Base-by-base conservation (phyloP, 2,888 invertebrate species). In the Eurois occulta region DNA sequence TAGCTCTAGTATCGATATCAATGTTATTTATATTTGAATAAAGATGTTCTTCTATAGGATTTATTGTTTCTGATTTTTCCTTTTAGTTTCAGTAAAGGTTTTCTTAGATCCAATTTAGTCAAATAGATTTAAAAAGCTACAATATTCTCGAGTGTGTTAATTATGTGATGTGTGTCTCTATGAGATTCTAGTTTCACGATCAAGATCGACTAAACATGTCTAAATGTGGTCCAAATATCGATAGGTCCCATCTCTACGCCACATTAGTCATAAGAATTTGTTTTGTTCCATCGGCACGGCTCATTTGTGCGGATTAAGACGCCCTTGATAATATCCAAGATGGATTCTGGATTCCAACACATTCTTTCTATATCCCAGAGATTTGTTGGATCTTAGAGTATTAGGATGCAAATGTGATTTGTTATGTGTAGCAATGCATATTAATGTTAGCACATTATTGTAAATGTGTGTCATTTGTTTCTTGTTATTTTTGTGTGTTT, bases 231-330 rank as follows among this genome's bases (percentile, higher is more conserved):
- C 13, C 6, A 71, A 62, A 67, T 60, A 75, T 77, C 73, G 85
- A 74, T 55, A 41, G 13, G 8, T 70, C 72, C 70, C 86, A 79
- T 79, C 86, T 60, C 82, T 84, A 85, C 80, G 87, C 75, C 70
- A 90, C 92, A 94, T 95, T 94, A 94, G 93, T 95, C 94, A 94
- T 92, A 90, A 92, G 91, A 92, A 91, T 93, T 92, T 88, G 91
- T 95, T 94, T 94, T 94, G 92, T 94, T 95, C 92, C 91, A 91
- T 88, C 88, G 89, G 90, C 89, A 88, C 70, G 75, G 72, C 91
- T 91, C 91, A 91, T 92, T 93, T 91, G 91, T 90, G 90, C 80
- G 92, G 94, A 94, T 94, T 94, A 95, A 92, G 92, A 90, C 85
- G 86, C 89, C 85, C 88, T 85, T 87, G 81, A 79, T 87, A 77